Conservation (phyloP, 2,888 invertebrate species). For the Tenthredo distinguenda region DNA sequence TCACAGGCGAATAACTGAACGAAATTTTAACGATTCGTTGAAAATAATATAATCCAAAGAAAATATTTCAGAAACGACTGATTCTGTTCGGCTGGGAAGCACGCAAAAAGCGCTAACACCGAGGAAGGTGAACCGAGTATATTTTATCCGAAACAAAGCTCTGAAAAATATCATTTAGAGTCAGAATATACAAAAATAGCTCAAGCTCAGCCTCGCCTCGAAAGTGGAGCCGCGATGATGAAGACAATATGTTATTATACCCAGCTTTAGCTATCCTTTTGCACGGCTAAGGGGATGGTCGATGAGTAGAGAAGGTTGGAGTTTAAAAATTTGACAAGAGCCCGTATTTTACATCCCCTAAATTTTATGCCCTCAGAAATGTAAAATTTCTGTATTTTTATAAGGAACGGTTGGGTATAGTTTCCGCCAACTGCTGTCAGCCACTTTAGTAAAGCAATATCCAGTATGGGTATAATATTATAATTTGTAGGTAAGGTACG, state of each 20-base stretch:
- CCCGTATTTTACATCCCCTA: neutral
- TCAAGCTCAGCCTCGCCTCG: neutral
- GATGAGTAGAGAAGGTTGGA: neutral
- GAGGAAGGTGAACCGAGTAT: neutral
- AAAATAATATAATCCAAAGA: neutral
- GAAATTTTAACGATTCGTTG: no score
- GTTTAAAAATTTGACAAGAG: constrained; percentile 18
- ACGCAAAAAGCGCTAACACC: neutral
- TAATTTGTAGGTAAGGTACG: neutral
- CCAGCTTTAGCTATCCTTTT: neutral
- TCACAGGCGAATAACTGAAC: no score
- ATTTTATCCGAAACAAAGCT: neutral
- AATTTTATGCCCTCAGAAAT: constrained; percentile 22
- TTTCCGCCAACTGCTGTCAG: constrained; percentile 17
- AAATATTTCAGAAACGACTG: neutral
- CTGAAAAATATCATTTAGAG: constrained; percentile 21
- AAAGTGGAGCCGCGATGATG: constrained; percentile 14
- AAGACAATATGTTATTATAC: neutral
- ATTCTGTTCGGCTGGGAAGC: neutral
- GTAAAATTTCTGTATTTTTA: neutral
- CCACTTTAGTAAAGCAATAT: neutral
- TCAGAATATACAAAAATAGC: constrained; percentile 11
- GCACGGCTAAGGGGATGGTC: neutral
- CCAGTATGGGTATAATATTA: neutral
- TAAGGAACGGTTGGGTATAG: neutral